Evolutionary conservation across 2,113 vertebrate species (phyloP), one percentile per base, ranked within the genome.

Genomic region (Dromaius novaehollandiae): DNA sequence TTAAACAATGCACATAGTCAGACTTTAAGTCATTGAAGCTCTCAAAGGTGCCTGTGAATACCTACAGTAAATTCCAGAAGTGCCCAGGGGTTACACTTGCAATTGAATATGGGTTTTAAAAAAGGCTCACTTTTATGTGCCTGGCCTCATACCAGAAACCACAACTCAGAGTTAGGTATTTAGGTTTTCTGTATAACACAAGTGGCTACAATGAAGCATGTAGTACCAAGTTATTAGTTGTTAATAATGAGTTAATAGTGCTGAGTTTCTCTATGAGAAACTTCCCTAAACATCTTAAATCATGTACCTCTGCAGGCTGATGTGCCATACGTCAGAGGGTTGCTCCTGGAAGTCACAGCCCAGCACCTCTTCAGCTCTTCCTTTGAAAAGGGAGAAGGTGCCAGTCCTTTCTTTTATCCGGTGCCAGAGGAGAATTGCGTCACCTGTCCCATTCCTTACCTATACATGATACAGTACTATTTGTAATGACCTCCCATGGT

Each of bases 171-270:
- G 18, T 17, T 70, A 32, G 12, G 14, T 20, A 4, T 70, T 56
- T 44, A 30, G 13, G 14, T 16, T 53, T 4, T 9, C 22, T 25
- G 0, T 21, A 4, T 65, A 42, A 53, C 15, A 13, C 7, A 11
- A 22, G 4, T 25, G 21, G 13, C 28, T 58, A 13, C 7, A 26
- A 21, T 0, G 0, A 89, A n/a, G 36, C 19, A 32, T 1, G 16
- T 34, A 11, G 4, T 50, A 13, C 51, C 46, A 61, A n/a, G 9
- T 9, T 36, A 0, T 42, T 64, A 22, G 7, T 75, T 68, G 12
- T 9, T 78, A 46, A 60, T 19, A 60, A 60, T 32, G 56, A 60
- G 56, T 60, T 32, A 60, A 60, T 30, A 60, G 28, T 17, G 28
- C 56, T 60, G 56, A 34, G 40, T 76, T 84, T 84, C 26, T 65